phyloP scores from a whole-genome alignment of 2,797 vertebrate genomes.

The Clarias laeviceps region DNA sequence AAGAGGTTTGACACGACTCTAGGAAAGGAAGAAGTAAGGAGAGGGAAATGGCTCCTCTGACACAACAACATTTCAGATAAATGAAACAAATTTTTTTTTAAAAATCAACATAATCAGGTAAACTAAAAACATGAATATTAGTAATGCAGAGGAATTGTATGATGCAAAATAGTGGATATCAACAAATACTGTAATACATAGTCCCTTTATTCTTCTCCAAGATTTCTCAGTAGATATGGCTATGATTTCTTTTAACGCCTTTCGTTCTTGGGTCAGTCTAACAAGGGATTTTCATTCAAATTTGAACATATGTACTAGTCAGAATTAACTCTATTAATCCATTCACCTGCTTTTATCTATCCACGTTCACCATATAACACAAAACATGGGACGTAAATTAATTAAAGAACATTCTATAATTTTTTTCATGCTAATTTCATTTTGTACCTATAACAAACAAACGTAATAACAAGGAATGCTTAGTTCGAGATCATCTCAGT shows the following conservation, averaged over 20 bases:
- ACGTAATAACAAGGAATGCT: constrained; percentile 72
- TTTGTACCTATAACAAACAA: constrained; percentile 49
- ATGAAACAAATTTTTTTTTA: background rate
- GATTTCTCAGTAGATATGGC: background rate
- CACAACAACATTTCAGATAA: constrained; percentile 19
- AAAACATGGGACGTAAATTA: constrained; percentile 10
- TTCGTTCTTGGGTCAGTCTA: background rate
- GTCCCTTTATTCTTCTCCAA: background rate
- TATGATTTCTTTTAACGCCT: background rate
- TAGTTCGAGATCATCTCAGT: constrained; percentile 56
- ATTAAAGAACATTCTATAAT: constrained; percentile 28
- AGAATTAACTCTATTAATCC: constrained; percentile 18
- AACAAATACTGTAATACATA: constrained; percentile 33
- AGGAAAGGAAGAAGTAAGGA: constrained; percentile 36
- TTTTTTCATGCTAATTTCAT: constrained; percentile 20
- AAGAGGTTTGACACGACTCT: constrained; percentile 60
- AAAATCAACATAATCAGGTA: background rate
- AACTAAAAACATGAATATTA: constrained; percentile 1
- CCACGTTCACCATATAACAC: constrained; percentile 3
- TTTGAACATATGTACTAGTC: background rate
- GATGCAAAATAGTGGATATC: constrained; percentile 14
- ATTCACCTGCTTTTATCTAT: constrained; percentile 12
- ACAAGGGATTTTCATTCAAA: background rate
- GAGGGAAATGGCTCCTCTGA: constrained; percentile 34
- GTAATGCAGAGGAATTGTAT: background rate